Evolutionary conservation across 2,113 vertebrate genomes (phyloP).

Genomic region (Otis tarda): DNA sequence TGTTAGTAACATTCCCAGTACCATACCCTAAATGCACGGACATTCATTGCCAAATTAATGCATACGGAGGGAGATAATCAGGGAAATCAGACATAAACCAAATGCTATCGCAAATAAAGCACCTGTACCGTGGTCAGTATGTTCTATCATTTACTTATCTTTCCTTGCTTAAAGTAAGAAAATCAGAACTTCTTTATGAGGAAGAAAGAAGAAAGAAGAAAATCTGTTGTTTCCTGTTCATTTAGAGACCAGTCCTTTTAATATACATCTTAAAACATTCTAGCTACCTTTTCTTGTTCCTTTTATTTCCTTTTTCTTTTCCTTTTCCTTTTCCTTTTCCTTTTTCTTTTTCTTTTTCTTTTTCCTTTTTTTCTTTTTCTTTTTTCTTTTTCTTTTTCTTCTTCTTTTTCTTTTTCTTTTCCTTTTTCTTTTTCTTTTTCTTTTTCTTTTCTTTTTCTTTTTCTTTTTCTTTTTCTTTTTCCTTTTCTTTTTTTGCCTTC

Average conservation of each 20-base stretch:
- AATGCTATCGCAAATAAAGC: neutral
- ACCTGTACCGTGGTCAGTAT: neutral
- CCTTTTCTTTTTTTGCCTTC: neutral
- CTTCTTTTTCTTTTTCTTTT: too few species aligned
- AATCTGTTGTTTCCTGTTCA: neutral
- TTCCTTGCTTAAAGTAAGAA: neutral
- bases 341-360: neutral
- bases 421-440: too few species aligned
- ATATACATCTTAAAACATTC: neutral
- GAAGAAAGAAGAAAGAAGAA: neutral
- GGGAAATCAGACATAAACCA: neutral
- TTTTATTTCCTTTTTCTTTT: neutral
- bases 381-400: neutral
- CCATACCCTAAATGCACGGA: neutral
- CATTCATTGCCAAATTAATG: neutral
- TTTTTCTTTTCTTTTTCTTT: too few species aligned
- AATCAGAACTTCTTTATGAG: neutral
- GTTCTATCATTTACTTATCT: neutral
- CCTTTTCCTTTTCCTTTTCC: too few species aligned
- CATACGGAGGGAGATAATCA: neutral
- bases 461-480: too few species aligned
- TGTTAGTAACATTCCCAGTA: neutral
- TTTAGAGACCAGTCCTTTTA: neutral
- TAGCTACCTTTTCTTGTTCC: neutral
- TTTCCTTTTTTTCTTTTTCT: too few species aligned